Base-by-base conservation (phyloP, 1,140 invertebrate species). In the Pissodes strobi region DNA sequence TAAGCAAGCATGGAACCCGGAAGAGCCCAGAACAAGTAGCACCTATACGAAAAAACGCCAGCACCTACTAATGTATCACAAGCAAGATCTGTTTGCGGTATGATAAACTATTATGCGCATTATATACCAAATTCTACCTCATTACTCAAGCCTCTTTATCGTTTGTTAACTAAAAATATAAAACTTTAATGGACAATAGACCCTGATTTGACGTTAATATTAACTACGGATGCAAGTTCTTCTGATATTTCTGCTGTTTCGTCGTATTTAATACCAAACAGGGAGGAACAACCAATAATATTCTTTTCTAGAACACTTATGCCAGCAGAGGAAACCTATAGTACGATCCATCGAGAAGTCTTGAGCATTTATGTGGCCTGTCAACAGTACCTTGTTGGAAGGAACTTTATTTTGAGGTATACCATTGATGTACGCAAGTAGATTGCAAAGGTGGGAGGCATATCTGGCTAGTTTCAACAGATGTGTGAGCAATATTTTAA, bases 361-460 rank as follows among this genome's bases (percentile, higher is more conserved):
- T 27, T 27, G 25, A 27, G 3, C 9, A 27, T 27, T 27, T 27
- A 27, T 27, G 9, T 27, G 3, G 25, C 25, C 3, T 27, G 25
- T 27, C 3, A 27, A 27, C 66, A 80, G 27, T 85, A 80, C 66
- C 38, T 86, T 0, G 78, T 74, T 64, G 83, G 83, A 18, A 66
- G 76, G n/a, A 41, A 73, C 13, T 85, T 85, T 72, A 70, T 72
- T 4, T 60, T 84, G 12, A 59, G 69, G 67, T 1, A 51, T 79
- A 12, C 75, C 73, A 6, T 56, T 68, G 52, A 73, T 78, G 69
- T 69, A 72, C 8, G 72, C 77, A 9, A 67, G 25, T 25, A 39
- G 79, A 51, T 18, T 80, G 5, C 74, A 77, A 46, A 67, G 75
- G 18, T 80, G 73, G 70, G 70, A 72, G 9, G 57, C 79, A 13